phyloP scores from a whole-genome alignment of 2,888 invertebrate species.

The Scotopteryx bipunctaria region DNA sequence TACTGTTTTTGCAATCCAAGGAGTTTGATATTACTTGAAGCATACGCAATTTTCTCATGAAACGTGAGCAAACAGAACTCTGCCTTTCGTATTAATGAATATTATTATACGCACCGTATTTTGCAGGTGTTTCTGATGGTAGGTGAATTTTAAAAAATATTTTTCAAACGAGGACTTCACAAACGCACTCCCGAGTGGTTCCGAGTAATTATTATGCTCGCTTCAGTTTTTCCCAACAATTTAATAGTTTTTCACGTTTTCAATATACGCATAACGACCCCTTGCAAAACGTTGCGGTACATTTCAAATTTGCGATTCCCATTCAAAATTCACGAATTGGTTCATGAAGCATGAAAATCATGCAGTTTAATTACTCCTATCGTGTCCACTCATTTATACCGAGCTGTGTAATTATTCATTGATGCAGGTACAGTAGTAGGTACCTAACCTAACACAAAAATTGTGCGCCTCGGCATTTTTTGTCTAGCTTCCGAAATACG shows the following conservation, averaged over 20 bases:
- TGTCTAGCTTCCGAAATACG: too few relatives aligned
- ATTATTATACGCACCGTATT: not conserved
- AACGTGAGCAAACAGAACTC: not conserved
- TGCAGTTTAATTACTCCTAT: slow-evolving; percentile 26
- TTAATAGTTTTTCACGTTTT: slow-evolving; percentile 10
- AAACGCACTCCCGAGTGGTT: slow-evolving; percentile 11
- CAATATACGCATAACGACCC: slow-evolving; percentile 13
- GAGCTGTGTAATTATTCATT: slow-evolving; percentile 24
- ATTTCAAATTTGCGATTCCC: slow-evolving; percentile 22
- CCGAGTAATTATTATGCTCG: slow-evolving; percentile 10
- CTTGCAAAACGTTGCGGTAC: not conserved
- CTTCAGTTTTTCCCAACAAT: slow-evolving; percentile 9
- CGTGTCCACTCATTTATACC: slow-evolving; percentile 20
- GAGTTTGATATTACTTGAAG: not conserved
- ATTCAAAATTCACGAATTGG: slow-evolving; percentile 22
- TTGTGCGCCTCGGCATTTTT: too few relatives aligned
- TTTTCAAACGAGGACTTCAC: slow-evolving; percentile 1
- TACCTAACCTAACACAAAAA: too few relatives aligned
- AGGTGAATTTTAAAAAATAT: not conserved
- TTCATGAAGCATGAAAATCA: slow-evolving; percentile 29
- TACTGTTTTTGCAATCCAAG: not conserved
- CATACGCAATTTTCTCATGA: slow-evolving; percentile 2
- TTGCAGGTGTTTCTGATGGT: too few relatives aligned
- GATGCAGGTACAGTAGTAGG: too few relatives aligned
- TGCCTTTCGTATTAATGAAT: not conserved